Evolutionary conservation across 2,888 invertebrate species (phyloP), one percentile per base, ranked within the genome.

Genomic region (Labia minor): DNA sequence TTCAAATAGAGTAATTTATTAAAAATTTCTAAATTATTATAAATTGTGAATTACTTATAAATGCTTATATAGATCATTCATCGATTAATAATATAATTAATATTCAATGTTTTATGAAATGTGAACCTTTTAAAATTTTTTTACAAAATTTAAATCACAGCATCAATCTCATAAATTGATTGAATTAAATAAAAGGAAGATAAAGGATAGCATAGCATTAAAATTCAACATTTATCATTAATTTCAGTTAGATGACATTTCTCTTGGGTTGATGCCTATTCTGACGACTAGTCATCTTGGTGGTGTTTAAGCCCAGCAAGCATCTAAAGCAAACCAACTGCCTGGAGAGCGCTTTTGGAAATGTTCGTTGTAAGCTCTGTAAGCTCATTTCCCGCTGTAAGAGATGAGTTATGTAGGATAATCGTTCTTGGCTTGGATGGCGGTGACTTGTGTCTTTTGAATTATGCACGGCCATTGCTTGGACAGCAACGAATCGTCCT

Each of bases 321-420:
- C 49, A 8, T 49, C 49, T 49, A 49, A 49, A 49, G 49, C 49
- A 49, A 49, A 14, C 49, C 16, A 14, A 49, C n/a, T 49, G 49
- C 49, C 14, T 49, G n/a, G n/a, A 14, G n/a, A 49, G 8, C 8
- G 8, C n/a, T 49, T 49, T 49, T 4, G 49, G 49, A 10, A 49
- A 49, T 49, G 49, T 49, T 3, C n/a, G 49, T 26, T 49, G 49
- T 49, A 49, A 49, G 49, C 49, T 16, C 49, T 49, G 49, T 49
- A 49, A 49, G 49, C 49, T 49, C 49, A 49, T 49, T 49, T 49
- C 49, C 49, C 49, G 49, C 49, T 49, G 49, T 49, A 49, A 49
- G 49, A 49, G 49, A 49, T 49, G 49, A 49, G 49, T 49, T 49
- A 49, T 49, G 49, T 49, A 11, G 49, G 49, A 16, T 49, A 49